phyloP scores from a whole-genome alignment of 92 coral and sea anemone species.

The Epizoanthus illoricatus region DNA sequence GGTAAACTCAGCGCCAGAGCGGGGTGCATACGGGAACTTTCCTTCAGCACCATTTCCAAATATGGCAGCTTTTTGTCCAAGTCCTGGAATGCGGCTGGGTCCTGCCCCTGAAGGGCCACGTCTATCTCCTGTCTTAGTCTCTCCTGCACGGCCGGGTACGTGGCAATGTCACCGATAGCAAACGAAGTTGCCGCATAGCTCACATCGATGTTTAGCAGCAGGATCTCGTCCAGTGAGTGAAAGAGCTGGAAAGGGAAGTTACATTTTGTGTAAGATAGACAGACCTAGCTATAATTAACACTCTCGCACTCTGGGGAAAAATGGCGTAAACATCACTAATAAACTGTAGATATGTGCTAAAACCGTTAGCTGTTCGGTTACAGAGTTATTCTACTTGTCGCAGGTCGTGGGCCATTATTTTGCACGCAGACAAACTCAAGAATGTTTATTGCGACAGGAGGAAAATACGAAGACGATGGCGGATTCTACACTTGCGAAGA shows the following conservation, averaged over 20 bases:
- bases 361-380: too few relatives aligned
- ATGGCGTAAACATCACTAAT: neutral
- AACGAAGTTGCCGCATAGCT: conserved; percentile 90
- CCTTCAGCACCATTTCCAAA: conserved; percentile 86
- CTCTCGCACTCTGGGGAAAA: neutral
- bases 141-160: conserved; percentile 58
- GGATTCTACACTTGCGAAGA: too few relatives aligned
- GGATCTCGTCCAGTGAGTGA: conserved; percentile 83
- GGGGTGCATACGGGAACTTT: conserved; percentile 93
- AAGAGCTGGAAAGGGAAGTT: conserved; percentile 55
- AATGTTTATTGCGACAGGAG: too few relatives aligned
- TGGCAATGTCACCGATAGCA: conserved; percentile 80
- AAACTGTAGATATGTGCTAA: neutral
- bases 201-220: conserved; percentile 81
- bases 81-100: conserved; percentile 63
- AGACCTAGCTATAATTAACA: neutral
- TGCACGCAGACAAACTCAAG: too few relatives aligned
- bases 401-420: too few relatives aligned
- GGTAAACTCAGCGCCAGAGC: conserved; percentile 87
- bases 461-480: too few relatives aligned
- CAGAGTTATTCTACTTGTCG: too few relatives aligned
- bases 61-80: conserved; percentile 78
- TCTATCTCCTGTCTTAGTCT: conserved; percentile 73
- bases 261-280: neutral
- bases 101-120: conserved; percentile 64